Conservation (phyloP, 2,888 invertebrate genomes). For the Mamestra brassicae region DNA sequence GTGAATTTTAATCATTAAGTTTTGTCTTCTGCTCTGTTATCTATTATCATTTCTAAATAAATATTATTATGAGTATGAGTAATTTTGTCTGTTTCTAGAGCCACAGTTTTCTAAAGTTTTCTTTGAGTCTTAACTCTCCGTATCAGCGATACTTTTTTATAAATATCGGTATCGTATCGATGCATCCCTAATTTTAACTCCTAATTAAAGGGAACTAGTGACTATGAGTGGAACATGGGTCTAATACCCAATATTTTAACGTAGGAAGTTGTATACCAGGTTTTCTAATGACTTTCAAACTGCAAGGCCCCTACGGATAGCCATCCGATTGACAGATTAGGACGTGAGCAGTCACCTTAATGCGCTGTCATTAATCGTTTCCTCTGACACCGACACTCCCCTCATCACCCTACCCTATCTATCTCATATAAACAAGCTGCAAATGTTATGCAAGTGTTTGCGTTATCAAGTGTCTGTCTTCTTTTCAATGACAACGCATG, state of each 20-base stretch:
- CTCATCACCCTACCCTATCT: background rate
- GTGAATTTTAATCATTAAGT: no score
- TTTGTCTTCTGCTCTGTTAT: no score
- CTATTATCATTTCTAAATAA: no score
- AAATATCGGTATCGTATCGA: no score
- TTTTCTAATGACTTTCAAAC: conserved; percentile 10
- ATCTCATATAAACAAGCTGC: conserved; percentile 24
- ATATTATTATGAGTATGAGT: no score
- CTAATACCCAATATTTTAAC: background rate
- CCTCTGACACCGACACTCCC: conserved; percentile 13
- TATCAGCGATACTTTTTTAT: no score
- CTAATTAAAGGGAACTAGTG: background rate
- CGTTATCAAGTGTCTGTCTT: conserved; percentile 25
- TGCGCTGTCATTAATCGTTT: conserved; percentile 27
- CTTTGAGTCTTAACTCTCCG: no score
- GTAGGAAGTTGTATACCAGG: background rate
- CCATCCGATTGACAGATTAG: conserved; percentile 3
- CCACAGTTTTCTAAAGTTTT: no score
- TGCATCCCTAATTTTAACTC: background rate
- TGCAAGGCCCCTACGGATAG: background rate
- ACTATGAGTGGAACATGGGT: background rate
- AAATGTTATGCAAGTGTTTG: conserved; percentile 27
- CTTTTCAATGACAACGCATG: conserved; percentile 39
- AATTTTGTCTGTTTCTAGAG: no score
- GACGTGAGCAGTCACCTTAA: conserved; percentile 12